A percentile compares a stretch with the other conserved stretches of the same genome.
phyloP scores from a whole-genome alignment of 2,888 invertebrate species.

The Vannuccia rotundouncinata region DNA sequence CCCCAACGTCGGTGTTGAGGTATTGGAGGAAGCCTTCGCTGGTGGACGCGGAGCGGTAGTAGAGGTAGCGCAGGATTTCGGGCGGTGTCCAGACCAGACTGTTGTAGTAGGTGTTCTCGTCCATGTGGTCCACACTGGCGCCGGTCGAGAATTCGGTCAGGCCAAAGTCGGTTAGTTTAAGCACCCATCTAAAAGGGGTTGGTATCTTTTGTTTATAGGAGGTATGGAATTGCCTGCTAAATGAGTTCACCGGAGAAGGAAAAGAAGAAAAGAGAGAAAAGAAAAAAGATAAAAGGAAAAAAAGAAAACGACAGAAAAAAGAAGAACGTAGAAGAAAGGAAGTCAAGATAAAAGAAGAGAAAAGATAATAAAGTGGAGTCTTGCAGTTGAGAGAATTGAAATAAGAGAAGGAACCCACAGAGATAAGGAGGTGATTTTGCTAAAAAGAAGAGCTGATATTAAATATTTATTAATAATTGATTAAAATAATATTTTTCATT shows the following conservation, averaged over 20 bases:
- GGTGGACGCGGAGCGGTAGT: background rate
- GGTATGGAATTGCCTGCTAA: background rate
- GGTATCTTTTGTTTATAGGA: too few species aligned
- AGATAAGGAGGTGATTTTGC: too few species aligned
- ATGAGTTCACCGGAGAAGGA: background rate
- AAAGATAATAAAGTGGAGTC: too few species aligned
- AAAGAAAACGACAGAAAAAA: too few species aligned
- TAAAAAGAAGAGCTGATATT: too few species aligned
- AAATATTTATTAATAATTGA: too few species aligned
- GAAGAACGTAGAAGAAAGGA: too few species aligned
- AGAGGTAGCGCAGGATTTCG: slow-evolving; percentile 28
- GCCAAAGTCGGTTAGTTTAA: slow-evolving; percentile 86
- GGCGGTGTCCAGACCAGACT: slow-evolving; percentile 31
- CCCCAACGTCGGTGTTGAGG: background rate
- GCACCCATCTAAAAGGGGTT: slow-evolving; percentile 69
- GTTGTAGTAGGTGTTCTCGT: slow-evolving; percentile 25
- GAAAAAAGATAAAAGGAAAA: background rate
- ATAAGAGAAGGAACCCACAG: too few species aligned
- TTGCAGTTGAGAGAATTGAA: too few species aligned
- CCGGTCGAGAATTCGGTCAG: slow-evolving; percentile 53
- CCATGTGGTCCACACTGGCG: background rate
- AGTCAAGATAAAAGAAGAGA: too few species aligned
- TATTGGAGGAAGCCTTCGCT: background rate
- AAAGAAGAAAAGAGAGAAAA: background rate
- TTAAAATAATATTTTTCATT: too few species aligned